A percentile compares a stretch with the other conserved stretches of the same genome.
Evolutionary conservation across 2,888 invertebrate genomes (phyloP).

Genomic region (Sthenelais limicola): DNA sequence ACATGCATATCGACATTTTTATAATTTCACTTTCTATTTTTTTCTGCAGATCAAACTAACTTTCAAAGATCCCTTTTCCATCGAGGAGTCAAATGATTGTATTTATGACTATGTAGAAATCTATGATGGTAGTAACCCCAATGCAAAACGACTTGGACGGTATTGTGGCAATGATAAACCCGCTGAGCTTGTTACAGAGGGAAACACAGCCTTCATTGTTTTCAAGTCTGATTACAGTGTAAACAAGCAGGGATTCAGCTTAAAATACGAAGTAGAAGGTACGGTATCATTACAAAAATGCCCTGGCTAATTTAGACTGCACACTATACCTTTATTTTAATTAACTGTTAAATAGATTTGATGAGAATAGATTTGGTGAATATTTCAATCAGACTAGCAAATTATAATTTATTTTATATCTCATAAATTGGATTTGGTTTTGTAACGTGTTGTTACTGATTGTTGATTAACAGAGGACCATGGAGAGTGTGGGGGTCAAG

Average conservation of each 20-base stretch:
- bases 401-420: too few species aligned
- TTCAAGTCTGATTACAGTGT: conserved; percentile 17
- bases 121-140: background rate
- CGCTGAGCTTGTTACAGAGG: background rate
- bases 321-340: too few species aligned
- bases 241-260: background rate
- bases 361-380: too few species aligned
- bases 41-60: conserved; percentile 11
- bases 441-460: background rate
- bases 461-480: background rate
- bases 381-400: too few species aligned
- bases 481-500: background rate
- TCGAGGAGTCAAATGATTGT: background rate
- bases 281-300: too few species aligned
- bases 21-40: too few species aligned
- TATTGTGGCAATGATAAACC: conserved; percentile 21
- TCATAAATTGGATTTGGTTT: background rate
- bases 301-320: too few species aligned
- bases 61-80: conserved; percentile 22
- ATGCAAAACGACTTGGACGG: background rate
- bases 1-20: too few species aligned
- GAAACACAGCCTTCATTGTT: background rate
- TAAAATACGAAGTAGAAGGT: too few species aligned
- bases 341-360: too few species aligned
- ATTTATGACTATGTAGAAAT: background rate